These are phyloP conservation scores for Steromphala cineraria DNA, from an alignment of 2,888 invertebrate genomes.

Conservation along the genomic window DNA sequence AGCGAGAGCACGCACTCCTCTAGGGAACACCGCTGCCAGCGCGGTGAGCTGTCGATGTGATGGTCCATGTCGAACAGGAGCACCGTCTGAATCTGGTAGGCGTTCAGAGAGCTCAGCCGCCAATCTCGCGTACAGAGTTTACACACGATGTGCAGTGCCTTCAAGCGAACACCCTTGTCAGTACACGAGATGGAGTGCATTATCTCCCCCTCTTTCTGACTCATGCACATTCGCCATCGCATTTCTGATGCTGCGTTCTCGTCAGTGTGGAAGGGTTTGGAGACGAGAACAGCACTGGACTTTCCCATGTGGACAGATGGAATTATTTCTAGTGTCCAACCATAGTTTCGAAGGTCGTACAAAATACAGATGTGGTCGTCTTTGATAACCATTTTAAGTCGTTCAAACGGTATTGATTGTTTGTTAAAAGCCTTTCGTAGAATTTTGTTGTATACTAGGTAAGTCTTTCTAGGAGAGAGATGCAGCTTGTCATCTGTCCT, in stretches of 20 bases:
- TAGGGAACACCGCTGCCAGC: conserved; percentile 63
- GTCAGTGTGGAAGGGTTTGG: conserved; percentile 48
- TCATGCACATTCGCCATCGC: conserved; percentile 50
- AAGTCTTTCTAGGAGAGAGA: conserved; percentile 57
- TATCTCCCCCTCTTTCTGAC: conserved; percentile 43
- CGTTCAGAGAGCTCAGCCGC: conserved; percentile 48
- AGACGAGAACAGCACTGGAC: conserved; percentile 23
- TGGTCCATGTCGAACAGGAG: conserved; percentile 65
- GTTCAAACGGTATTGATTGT: conserved; percentile 8
- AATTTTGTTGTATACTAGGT: conserved; percentile 49
- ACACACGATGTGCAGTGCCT: conserved; percentile 49
- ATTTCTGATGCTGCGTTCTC: conserved; percentile 48
- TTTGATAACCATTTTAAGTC: not conserved
- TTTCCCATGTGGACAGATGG: conserved; percentile 39
- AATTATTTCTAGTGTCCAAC: conserved; percentile 32
- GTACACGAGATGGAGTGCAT: conserved; percentile 47
- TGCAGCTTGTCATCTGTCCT: conserved; percentile 55
- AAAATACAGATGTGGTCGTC: not conserved
- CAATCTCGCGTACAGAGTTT: conserved; percentile 47
- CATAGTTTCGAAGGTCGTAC: conserved; percentile 36
- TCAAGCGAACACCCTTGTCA: conserved; percentile 50
- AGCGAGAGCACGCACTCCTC: conserved; percentile 59
- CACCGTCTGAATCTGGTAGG: conserved; percentile 65
- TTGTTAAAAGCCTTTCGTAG: conserved; percentile 47
- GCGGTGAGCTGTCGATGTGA: conserved; percentile 61